Evolutionary conservation across 2,888 invertebrate species (phyloP).

Genomic region (Steromphala cineraria): DNA sequence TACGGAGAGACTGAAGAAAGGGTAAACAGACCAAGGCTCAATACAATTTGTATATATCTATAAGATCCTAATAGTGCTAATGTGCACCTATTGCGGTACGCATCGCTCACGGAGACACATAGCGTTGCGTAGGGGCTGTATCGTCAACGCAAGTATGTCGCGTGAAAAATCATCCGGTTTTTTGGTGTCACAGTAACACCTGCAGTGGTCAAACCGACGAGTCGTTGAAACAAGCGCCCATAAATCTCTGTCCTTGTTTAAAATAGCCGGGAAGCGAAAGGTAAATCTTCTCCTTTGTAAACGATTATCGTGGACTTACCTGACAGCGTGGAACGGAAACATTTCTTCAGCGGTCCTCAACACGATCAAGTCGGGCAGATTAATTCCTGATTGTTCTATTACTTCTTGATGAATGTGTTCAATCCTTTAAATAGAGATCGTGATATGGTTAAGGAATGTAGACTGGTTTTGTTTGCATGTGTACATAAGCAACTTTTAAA

Average conservation of each 20-base stretch:
- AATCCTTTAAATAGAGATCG: too few species aligned
- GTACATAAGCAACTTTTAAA: too few species aligned
- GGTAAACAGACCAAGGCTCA: too few species aligned
- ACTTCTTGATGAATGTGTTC: too few species aligned
- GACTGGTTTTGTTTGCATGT: too few species aligned
- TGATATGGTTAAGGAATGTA: too few species aligned
- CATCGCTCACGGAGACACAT: neutral
- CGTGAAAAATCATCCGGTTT: neutral
- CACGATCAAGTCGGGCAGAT: too few species aligned
- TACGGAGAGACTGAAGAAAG: too few species aligned
- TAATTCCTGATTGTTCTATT: too few species aligned
- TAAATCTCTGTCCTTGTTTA: neutral
- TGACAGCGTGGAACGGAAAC: neutral
- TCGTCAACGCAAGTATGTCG: neutral
- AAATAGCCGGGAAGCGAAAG: neutral
- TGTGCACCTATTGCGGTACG: neutral
- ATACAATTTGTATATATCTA: too few species aligned
- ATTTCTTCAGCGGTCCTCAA: too few species aligned
- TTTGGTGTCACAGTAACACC: neutral
- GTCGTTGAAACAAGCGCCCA: neutral
- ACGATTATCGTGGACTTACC: neutral
- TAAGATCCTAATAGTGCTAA: too few species aligned
- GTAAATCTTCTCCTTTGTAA: conserved; percentile 5
- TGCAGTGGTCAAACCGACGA: neutral
- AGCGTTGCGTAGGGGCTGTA: neutral